Evolutionary conservation across 2,888 invertebrate species (phyloP).

Genomic region (Orchestes rusci): DNA sequence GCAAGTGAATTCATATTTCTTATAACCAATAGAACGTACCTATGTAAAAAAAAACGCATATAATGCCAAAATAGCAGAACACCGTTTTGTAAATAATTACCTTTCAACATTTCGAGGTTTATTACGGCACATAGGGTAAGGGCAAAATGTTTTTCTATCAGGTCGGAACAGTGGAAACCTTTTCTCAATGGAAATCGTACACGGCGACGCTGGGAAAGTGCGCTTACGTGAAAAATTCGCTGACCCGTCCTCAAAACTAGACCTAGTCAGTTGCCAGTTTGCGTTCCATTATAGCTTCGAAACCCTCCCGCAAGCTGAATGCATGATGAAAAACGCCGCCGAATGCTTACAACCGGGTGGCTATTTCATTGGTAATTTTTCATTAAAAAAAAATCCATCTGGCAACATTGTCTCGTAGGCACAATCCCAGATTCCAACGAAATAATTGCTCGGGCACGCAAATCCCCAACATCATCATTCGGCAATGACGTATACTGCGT

Average conservation of each 20-base stretch:
- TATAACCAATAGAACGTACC: too few species aligned
- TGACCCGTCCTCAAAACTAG: slow-evolving; percentile 72
- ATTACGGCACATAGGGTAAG: too few species aligned
- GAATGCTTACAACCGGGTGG: slow-evolving; percentile 86
- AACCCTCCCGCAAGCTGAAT: slow-evolving; percentile 77
- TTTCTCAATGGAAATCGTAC: slow-evolving; percentile 84
- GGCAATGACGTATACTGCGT: slow-evolving; percentile 76
- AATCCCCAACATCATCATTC: slow-evolving; percentile 53
- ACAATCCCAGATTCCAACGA: slow-evolving; percentile 93
- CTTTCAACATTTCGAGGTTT: too few species aligned
- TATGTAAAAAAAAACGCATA: too few species aligned
- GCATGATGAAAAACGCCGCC: slow-evolving; percentile 87
- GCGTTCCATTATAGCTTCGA: slow-evolving; percentile 97
- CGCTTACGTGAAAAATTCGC: slow-evolving; percentile 68
- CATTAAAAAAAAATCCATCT: neutral
- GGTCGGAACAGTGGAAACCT: slow-evolving; percentile 37
- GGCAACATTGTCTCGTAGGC: slow-evolving; percentile 50
- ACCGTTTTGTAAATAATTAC: too few species aligned
- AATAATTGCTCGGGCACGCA: slow-evolving; percentile 68
- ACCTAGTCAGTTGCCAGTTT: slow-evolving; percentile 95
- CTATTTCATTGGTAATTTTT: slow-evolving; percentile 73
- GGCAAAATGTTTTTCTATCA: too few species aligned
- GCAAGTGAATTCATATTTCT: too few species aligned
- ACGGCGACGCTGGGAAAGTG: slow-evolving; percentile 86
- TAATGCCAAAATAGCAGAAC: too few species aligned